Percentiles rank a stretch among this genome's conserved stretches.
Evolutionary conservation across 1,140 invertebrate species (phyloP).

Genomic region (Ruditapes philippinarum): DNA sequence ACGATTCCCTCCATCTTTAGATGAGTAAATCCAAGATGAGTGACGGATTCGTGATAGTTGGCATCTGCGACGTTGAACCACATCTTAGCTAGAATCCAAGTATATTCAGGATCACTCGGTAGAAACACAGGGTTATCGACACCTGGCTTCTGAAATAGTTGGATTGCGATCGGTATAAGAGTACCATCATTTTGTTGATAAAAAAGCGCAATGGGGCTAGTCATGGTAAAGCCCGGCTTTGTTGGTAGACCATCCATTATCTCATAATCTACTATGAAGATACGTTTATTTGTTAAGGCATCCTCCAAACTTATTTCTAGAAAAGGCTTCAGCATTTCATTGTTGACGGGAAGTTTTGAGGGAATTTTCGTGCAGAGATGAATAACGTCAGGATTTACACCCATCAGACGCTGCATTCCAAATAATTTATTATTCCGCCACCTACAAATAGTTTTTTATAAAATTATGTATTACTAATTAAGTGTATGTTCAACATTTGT

Average conservation of each 20-base stretch:
- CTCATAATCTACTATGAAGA: slow-evolving; percentile 70
- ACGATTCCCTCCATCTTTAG: slow-evolving; percentile 85
- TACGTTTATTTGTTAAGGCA: slow-evolving; percentile 60
- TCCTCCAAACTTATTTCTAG: slow-evolving; percentile 35
- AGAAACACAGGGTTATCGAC: slow-evolving; percentile 81
- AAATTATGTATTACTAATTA: too few species aligned
- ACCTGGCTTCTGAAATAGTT: slow-evolving; percentile 78
- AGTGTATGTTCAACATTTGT: too few species aligned
- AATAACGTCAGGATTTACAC: slow-evolving; percentile 77
- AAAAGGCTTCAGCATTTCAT: slow-evolving; percentile 65
- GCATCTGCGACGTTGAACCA: too few species aligned
- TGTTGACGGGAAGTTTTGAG: slow-evolving; percentile 66
- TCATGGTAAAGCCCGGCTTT: neutral
- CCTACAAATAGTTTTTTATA: too few species aligned
- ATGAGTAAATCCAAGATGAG: too few species aligned
- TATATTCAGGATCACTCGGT: slow-evolving; percentile 85
- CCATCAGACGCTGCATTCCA: slow-evolving; percentile 71
- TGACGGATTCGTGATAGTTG: too few species aligned
- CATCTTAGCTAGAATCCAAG: slow-evolving; percentile 78
- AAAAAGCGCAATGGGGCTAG: slow-evolving; percentile 76
- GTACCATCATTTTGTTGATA: slow-evolving; percentile 78
- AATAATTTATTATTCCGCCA: slow-evolving; percentile 74
- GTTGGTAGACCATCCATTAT: slow-evolving; percentile 51
- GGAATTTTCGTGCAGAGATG: slow-evolving; percentile 82
- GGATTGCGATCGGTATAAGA: slow-evolving; percentile 65